Evolutionary conservation across 2,113 vertebrate species (phyloP).

Genomic region (Lontra canadensis): DNA sequence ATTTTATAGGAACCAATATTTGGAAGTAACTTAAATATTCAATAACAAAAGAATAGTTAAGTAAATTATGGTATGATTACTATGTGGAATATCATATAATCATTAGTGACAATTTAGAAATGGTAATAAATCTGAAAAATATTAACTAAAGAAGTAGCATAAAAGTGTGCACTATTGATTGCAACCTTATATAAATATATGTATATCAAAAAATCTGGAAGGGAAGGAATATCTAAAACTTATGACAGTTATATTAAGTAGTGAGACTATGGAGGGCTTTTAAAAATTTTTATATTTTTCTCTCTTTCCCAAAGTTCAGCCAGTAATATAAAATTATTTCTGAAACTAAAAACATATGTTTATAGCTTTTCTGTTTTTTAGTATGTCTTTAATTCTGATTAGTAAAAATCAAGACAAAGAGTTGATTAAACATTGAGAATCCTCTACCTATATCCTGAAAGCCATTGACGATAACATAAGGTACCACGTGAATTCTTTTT

Average conservation of each 20-base stretch:
- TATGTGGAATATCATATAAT: not conserved
- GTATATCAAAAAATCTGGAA: not conserved
- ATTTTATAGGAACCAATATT: not conserved
- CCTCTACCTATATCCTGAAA: not conserved
- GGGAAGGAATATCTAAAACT: not conserved
- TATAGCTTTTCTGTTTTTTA: not conserved
- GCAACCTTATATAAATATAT: not conserved
- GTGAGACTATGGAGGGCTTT: not conserved
- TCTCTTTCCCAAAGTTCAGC: not conserved
- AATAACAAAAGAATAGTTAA: not conserved
- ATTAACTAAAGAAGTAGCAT: not conserved
- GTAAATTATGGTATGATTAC: not conserved
- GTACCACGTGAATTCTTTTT: not conserved
- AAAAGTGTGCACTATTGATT: not conserved
- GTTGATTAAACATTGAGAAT: not conserved
- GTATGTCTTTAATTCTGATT: not conserved
- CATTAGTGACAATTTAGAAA: conserved; percentile 23
- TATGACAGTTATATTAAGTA: not conserved
- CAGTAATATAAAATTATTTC: not conserved
- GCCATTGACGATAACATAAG: not conserved
- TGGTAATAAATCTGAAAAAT: conserved; percentile 23
- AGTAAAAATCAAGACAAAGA: conserved; percentile 33
- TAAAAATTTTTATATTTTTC: not conserved
- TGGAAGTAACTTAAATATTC: conserved; percentile 13
- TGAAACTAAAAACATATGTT: not conserved